Percentiles rank a stretch among this genome's conserved stretches.
phyloP scores from a whole-genome alignment of 2,888 invertebrate species.

The Tyria jacobaeae region DNA sequence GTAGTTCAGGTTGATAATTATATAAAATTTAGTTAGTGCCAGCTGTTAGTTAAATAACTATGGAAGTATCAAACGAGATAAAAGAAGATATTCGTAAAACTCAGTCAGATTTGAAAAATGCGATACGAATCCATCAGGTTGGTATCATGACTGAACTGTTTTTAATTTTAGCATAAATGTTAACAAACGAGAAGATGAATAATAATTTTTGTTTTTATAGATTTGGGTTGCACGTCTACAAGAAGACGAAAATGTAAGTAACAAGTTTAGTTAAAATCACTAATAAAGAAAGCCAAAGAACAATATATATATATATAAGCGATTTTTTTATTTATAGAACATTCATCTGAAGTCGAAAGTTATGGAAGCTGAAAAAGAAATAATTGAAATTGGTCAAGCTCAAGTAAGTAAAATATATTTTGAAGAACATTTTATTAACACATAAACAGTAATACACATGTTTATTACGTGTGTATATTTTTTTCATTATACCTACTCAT shows the following conservation, averaged over 20 bases:
- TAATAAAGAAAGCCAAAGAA: background rate
- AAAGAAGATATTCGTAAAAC: conserved; percentile 87
- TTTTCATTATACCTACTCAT: no score
- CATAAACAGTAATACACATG: no score
- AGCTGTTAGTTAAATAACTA: conserved; percentile 41
- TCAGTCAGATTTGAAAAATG: conserved; percentile 87
- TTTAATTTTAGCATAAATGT: conserved; percentile 20
- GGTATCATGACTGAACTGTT: conserved; percentile 48
- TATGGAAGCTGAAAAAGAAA: conserved; percentile 87
- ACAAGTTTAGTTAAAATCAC: background rate
- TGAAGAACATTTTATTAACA: no score
- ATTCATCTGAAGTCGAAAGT: conserved; percentile 83
- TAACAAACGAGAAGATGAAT: conserved; percentile 14
- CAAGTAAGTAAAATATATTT: conserved; percentile 82
- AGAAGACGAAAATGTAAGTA: conserved; percentile 85
- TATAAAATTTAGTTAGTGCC: background rate
- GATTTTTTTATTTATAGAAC: conserved; percentile 75
- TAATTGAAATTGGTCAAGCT: conserved; percentile 85
- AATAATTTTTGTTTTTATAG: conserved; percentile 61
- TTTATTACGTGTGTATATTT: no score
- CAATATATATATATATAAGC: background rate
- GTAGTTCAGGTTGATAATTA: conserved; percentile 11
- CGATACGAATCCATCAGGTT: conserved; percentile 89
- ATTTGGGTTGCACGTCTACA: conserved; percentile 85
- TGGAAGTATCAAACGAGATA: conserved; percentile 88